These are phyloP conservation scores for Zaprionus vittiger DNA, from an alignment of 1,140 invertebrate genomes.

Conservation along the genomic window DNA sequence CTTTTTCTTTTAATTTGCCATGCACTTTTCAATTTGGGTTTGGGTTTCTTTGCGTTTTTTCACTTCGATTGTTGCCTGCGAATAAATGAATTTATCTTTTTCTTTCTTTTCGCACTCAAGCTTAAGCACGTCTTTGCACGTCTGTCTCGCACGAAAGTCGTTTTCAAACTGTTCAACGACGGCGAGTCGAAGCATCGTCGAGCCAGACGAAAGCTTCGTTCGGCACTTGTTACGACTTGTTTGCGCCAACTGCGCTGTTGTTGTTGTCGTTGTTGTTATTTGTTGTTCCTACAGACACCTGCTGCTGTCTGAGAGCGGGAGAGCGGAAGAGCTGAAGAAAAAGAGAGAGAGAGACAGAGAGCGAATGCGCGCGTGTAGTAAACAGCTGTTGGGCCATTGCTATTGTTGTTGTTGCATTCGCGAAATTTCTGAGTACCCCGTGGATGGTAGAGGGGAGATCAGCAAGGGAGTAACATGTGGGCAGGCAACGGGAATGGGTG, in stretches of 20 bases:
- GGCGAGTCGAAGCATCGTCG: conserved; percentile 19
- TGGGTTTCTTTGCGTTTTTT: conserved; percentile 39
- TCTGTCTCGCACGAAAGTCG: conserved; percentile 77
- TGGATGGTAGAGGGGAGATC: background rate
- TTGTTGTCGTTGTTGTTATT: conserved; percentile 2
- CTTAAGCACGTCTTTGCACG: conserved; percentile 53
- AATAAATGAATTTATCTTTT: conserved; percentile 11
- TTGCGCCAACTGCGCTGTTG: background rate
- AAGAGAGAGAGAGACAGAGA: background rate
- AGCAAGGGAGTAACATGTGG: background rate
- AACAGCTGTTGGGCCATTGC: conserved; percentile 1
- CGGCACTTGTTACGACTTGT: conserved; percentile 58
- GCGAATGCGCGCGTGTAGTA: conserved; percentile 2
- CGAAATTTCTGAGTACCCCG: conserved; percentile 32
- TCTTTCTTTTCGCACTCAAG: background rate
- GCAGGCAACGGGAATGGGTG: conserved; percentile 37
- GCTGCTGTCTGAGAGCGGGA: conserved; percentile 39
- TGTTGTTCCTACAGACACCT: conserved; percentile 24
- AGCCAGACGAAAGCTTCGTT: conserved; percentile 56
- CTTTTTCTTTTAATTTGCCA: conserved; percentile 64
- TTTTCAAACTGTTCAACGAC: conserved; percentile 65
- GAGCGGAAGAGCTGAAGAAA: background rate
- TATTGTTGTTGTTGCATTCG: conserved; percentile 37
- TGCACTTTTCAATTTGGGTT: conserved; percentile 62
- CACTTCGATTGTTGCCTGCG: conserved; percentile 51